phyloP scores from a whole-genome alignment of 2,797 vertebrate species.

The Platalea minor region DNA sequence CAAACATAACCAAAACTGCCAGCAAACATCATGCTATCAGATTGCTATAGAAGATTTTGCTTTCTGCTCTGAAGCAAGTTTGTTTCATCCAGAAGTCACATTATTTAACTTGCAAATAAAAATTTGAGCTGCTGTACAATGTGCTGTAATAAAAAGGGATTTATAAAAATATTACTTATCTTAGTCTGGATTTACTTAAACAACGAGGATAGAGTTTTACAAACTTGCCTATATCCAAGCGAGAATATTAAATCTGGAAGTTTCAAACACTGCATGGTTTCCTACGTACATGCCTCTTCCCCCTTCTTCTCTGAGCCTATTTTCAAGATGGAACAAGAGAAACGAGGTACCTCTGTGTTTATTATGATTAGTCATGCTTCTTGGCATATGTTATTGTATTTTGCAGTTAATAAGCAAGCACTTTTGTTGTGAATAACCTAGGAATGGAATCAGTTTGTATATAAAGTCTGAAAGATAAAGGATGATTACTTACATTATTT shows the following conservation, averaged over 20 bases:
- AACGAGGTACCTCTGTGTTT: not conserved
- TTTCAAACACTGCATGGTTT: not conserved
- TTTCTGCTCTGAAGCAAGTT: not conserved
- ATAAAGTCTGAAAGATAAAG: not conserved
- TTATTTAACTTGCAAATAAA: not conserved
- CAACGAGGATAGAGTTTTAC: not conserved
- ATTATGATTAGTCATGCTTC: not conserved
- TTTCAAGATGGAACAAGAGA: not conserved
- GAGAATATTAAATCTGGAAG: not conserved
- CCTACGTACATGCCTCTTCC: not conserved
- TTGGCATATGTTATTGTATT: not conserved
- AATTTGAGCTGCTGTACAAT: not conserved
- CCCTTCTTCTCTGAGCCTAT: not conserved
- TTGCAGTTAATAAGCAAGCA: not conserved
- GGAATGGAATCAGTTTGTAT: not conserved
- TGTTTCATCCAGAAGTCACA: not conserved
- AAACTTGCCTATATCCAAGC: not conserved
- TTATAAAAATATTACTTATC: not conserved
- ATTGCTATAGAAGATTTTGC: not conserved
- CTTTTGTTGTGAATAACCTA: not conserved
- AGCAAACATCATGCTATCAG: not conserved
- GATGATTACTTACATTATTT: not conserved
- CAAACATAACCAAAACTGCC: slow-evolving; percentile 29
- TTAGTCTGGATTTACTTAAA: not conserved
- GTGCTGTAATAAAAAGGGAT: not conserved